Conservation (phyloP, 2,888 invertebrate genomes). For the Lacanobia oleracea region DNA sequence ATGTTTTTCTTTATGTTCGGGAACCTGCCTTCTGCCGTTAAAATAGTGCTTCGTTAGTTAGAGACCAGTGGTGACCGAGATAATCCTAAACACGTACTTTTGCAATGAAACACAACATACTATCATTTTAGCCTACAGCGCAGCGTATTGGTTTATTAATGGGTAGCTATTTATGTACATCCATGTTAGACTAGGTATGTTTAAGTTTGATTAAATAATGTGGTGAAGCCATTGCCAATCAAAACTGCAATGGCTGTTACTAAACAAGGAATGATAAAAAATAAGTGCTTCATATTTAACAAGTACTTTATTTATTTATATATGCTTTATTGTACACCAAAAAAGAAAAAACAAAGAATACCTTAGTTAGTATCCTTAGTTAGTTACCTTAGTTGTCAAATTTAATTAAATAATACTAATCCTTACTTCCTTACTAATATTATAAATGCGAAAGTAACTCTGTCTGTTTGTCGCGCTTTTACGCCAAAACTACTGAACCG, state of each 20-base stretch:
- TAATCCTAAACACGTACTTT: slow-evolving; percentile 6
- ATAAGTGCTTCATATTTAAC: not conserved
- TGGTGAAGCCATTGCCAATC: not conserved
- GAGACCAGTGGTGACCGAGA: not conserved
- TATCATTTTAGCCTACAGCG: not conserved
- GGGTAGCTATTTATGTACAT: not conserved
- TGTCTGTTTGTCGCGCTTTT: no score
- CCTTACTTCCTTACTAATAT: no score
- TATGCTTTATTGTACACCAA: no score
- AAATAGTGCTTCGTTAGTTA: slow-evolving; percentile 45
- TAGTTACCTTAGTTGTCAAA: no score
- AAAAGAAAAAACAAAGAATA: no score
- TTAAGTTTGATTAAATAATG: not conserved
- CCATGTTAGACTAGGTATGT: no score
- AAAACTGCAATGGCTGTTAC: no score
- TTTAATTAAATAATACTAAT: not conserved
- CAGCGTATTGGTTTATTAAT: not conserved
- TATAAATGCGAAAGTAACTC: no score
- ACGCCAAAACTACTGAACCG: no score
- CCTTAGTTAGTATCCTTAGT: no score
- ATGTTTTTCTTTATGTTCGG: slow-evolving; percentile 42
- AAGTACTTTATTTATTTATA: no score
- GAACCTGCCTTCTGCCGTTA: slow-evolving; percentile 3
- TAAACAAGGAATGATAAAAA: not conserved
- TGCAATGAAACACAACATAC: not conserved